phyloP scores from a whole-genome alignment of 2,888 invertebrate species.

The Hoplodrina blanda region DNA sequence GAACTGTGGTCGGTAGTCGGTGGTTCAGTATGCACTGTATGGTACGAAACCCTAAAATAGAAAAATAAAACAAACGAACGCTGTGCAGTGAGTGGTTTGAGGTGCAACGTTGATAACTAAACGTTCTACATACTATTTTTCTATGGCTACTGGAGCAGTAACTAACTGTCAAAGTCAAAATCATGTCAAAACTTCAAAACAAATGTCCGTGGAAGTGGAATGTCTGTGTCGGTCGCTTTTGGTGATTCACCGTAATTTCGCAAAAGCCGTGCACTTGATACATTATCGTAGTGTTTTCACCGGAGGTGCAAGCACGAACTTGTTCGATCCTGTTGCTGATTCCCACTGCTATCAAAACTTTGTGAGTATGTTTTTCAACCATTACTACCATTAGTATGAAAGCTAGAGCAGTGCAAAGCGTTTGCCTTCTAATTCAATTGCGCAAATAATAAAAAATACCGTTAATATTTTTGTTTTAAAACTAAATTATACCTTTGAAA shows the following conservation, averaged over 20 bases:
- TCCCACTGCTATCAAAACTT: conserved; percentile 31
- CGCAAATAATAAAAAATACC: conserved; percentile 9
- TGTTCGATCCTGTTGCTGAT: conserved; percentile 31
- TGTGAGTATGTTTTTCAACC: conserved; percentile 46
- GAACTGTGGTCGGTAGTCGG: no score
- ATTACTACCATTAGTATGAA: neutral
- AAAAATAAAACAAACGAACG: no score
- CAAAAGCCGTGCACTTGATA: conserved; percentile 16
- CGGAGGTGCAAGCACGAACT: conserved; percentile 34
- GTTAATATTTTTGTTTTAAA: conserved; percentile 24
- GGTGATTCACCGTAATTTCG: conserved; percentile 58
- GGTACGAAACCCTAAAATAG: no score
- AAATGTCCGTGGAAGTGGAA: conserved; percentile 51
- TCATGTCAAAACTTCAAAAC: conserved; percentile 57
- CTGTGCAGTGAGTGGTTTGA: no score
- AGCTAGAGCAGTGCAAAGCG: conserved; percentile 9
- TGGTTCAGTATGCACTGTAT: no score
- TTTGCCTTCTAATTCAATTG: conserved; percentile 12
- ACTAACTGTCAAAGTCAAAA: conserved; percentile 7
- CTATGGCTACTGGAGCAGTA: neutral
- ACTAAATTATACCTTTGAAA: neutral
- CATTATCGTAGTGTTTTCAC: conserved; percentile 49
- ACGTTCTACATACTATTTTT: neutral
- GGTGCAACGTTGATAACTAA: no score
- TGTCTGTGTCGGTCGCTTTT: conserved; percentile 28